These are phyloP conservation scores for Lates calcarifer DNA, from an alignment of 2,113 vertebrate genomes.

Conservation along the genomic window DNA sequence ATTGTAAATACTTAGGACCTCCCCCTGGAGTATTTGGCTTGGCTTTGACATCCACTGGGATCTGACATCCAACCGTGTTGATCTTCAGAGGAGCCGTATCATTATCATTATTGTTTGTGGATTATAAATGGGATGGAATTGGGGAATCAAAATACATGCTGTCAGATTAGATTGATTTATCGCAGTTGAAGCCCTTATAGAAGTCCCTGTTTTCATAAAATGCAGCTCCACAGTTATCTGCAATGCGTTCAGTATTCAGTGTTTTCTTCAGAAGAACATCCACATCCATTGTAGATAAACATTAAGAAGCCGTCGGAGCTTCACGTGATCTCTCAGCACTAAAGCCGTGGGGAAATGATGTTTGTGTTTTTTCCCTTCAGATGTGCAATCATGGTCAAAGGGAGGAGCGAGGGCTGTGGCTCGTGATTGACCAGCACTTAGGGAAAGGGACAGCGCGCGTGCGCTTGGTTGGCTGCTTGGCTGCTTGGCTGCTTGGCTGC, in stretches of 20 bases:
- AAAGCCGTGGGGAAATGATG: conserved; percentile 20
- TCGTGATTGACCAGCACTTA: conserved; percentile 71
- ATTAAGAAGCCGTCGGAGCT: conserved; percentile 18
- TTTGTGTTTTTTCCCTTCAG: conserved; percentile 53
- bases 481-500: conserved; percentile 39
- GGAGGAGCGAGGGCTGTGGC: conserved; percentile 44
- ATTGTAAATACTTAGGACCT: conserved; percentile 63
- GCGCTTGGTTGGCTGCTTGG: conserved; percentile 36
- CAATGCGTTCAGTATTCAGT: neutral
- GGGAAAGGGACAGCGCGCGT: conserved; percentile 37
- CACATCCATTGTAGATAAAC: conserved; percentile 16
- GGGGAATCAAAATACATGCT: conserved; percentile 21
- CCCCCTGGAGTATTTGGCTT: conserved; percentile 51
- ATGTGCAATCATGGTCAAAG: conserved; percentile 56
- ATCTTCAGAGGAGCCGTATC: conserved; percentile 32
- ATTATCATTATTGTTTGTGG: conserved; percentile 49
- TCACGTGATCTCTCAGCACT: conserved; percentile 10
- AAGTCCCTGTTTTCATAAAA: neutral
- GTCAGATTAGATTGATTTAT: conserved; percentile 36
- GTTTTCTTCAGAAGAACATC: conserved; percentile 31
- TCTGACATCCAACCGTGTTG: conserved; percentile 50
- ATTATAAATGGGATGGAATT: conserved; percentile 22
- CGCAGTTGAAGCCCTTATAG: conserved; percentile 5
- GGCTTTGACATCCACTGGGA: conserved; percentile 52
- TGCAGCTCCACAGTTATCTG: neutral